These are phyloP conservation scores for Clusia tigrina DNA, from an alignment of 2,888 invertebrate species.

Conservation along the genomic window DNA sequence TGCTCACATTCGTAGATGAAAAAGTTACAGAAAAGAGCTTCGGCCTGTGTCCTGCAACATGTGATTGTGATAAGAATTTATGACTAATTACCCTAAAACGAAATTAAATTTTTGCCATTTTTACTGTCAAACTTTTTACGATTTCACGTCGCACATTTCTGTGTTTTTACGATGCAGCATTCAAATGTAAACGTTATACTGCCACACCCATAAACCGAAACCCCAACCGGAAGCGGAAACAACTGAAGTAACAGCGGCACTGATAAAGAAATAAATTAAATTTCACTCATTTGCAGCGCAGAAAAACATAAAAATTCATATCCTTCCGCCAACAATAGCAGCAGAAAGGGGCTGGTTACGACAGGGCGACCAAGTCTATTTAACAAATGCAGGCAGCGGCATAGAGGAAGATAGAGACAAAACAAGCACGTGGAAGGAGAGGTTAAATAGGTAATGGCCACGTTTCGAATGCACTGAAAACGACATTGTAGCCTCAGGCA, in stretches of 20 bases:
- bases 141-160: background rate
- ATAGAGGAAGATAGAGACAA: background rate
- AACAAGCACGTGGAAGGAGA: background rate
- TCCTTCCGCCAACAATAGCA: slow-evolving; percentile 6
- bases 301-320: slow-evolving; percentile 15
- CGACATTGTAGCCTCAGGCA: too few species aligned
- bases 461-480: too few species aligned
- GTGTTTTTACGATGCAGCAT: background rate
- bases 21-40: too few species aligned
- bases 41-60: too few species aligned
- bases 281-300: slow-evolving; percentile 13
- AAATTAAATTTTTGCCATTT: background rate
- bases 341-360: too few species aligned
- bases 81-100: background rate
- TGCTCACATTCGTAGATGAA: too few species aligned
- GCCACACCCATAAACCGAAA: background rate
- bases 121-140: background rate
- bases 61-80: background rate
- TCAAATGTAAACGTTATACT: background rate
- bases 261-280: slow-evolving; percentile 17
- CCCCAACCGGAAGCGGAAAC: background rate
- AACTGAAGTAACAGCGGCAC: background rate
- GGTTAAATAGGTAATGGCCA: too few species aligned
- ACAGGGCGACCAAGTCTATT: slow-evolving; percentile 1
- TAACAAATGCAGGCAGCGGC: background rate